Base-by-base conservation (phyloP, 2,113 vertebrate species). In the Petrocephalus zakoni region DNA sequence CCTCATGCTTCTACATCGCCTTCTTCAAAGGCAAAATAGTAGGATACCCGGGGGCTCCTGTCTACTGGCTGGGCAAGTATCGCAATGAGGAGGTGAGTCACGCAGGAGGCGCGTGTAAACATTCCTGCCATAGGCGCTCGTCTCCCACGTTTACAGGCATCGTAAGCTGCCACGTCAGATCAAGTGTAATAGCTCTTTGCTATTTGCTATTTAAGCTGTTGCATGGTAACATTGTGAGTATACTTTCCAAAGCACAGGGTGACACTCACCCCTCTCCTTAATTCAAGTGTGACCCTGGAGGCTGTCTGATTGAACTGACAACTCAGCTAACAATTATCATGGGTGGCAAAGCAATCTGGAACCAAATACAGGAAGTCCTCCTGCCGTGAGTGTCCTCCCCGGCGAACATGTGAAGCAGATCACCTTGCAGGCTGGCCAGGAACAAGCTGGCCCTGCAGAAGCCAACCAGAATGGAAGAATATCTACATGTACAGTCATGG, bases 321-420 rank as follows among this genome's bases (percentile, higher is more conserved):
- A 98, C 97, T 10, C 98, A 99, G 91, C 95, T 99, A 89, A 95
- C 94, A 0, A 96, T 99, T 91, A 97, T 98, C 93, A 98, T 99
- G 96, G 97, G 97, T 87, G 98, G 97, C 1, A 99, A 98, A 95
- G 97, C 97, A 19, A 97, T 99, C 93, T 98, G 96, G 97, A 98
- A 98, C 94, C 98, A 99, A 90, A 94, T 99, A 91, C 98, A 98
- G 91, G 98, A 99, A 93, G 96, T 99, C 52, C 92, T 99, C 88
- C 21, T 99, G 85, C 97, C 97, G 97, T 99, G 95, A 97, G 97
- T 95, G 93, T 75, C 34, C 2, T 22, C 25, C 81, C 29, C 21
- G 11, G 29, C 53, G 64, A 46, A 42, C 46, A 8, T n/a, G 11
- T 46, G 21, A 22, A 51, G 25, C 46, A 10, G 15, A 84, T 49